Percentiles rank a stretch among this genome's conserved stretches.
These are phyloP conservation scores for Hippoglossus hippoglossus DNA, from an alignment of 2,797 vertebrate species.

Conservation along the genomic window DNA sequence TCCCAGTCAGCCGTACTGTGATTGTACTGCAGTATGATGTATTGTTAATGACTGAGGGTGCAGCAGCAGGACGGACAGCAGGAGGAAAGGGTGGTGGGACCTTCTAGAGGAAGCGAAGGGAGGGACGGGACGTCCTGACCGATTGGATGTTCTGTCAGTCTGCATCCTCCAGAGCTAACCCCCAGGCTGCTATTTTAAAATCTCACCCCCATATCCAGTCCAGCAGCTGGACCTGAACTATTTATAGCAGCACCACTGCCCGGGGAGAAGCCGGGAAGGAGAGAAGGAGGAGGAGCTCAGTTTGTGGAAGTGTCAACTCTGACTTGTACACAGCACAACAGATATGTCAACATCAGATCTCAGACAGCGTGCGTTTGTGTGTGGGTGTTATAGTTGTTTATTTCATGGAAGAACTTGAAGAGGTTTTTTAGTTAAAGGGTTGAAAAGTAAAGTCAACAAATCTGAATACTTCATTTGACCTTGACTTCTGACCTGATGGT, in stretches of 20 bases:
- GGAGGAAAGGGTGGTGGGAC: constrained; percentile 56
- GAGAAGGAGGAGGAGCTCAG: constrained; percentile 50
- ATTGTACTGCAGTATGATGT: constrained; percentile 66
- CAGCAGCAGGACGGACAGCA: constrained; percentile 51
- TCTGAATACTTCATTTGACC: constrained; percentile 26
- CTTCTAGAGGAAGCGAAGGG: constrained; percentile 61
- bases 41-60: constrained; percentile 72
- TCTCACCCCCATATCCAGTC: constrained; percentile 59
- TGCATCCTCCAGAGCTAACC: constrained; percentile 61
- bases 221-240: constrained; percentile 76
- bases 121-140: constrained; percentile 72
- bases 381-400: background rate
- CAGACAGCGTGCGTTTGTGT: constrained; percentile 3
- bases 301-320: constrained; percentile 47
- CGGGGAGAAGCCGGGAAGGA: constrained; percentile 53
- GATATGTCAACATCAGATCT: constrained; percentile 31
- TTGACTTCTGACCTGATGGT: constrained; percentile 15
- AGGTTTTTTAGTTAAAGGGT: background rate
- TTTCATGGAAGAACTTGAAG: background rate
- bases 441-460: constrained; percentile 9
- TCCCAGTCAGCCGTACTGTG: constrained; percentile 45
- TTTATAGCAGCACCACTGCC: constrained; percentile 73
- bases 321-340: constrained; percentile 58
- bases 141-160: constrained; percentile 67
- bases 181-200: constrained; percentile 58